Evolutionary conservation across 1,140 invertebrate genomes (phyloP).

Genomic region (Pollicipes pollicipes): DNA sequence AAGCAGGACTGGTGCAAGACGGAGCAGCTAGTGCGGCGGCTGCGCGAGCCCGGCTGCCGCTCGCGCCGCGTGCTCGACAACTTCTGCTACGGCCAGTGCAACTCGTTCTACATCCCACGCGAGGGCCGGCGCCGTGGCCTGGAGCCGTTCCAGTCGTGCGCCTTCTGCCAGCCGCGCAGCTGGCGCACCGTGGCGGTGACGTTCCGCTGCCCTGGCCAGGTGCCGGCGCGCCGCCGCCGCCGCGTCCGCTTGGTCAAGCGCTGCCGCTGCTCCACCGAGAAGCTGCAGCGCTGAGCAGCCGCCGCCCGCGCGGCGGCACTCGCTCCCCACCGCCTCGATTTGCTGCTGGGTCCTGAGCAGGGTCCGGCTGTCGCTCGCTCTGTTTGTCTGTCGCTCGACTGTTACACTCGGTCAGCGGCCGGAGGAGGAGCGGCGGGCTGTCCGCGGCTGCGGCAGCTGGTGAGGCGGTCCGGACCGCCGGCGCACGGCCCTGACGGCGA

Average conservation of each 20-base stretch:
- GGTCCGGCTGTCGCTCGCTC: too few species aligned
- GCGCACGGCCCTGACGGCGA: too few species aligned
- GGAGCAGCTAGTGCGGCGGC: constrained; percentile 19
- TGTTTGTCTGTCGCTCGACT: too few species aligned
- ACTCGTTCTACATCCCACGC: constrained; percentile 50
- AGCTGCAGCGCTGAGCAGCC: too few species aligned
- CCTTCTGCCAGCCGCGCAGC: neutral
- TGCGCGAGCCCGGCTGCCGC: constrained; percentile 41
- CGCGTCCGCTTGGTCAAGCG: neutral
- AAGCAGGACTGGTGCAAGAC: neutral
- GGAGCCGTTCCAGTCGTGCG: neutral
- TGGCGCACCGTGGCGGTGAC: neutral
- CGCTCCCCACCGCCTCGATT: too few species aligned
- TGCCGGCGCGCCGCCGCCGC: neutral
- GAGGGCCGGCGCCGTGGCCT: constrained; percentile 15
- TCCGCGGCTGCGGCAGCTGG: too few species aligned
- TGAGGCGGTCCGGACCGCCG: too few species aligned
- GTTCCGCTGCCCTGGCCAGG: neutral
- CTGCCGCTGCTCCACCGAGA: too few species aligned
- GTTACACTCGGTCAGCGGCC: too few species aligned
- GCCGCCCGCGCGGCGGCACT: too few species aligned
- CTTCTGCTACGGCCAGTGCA: constrained; percentile 56
- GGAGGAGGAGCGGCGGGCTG: too few species aligned
- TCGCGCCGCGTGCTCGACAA: constrained; percentile 41
- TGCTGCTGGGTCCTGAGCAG: too few species aligned